Conservation (phyloP, 2,888 invertebrate genomes). For the Nephrotoma appendiculata region DNA sequence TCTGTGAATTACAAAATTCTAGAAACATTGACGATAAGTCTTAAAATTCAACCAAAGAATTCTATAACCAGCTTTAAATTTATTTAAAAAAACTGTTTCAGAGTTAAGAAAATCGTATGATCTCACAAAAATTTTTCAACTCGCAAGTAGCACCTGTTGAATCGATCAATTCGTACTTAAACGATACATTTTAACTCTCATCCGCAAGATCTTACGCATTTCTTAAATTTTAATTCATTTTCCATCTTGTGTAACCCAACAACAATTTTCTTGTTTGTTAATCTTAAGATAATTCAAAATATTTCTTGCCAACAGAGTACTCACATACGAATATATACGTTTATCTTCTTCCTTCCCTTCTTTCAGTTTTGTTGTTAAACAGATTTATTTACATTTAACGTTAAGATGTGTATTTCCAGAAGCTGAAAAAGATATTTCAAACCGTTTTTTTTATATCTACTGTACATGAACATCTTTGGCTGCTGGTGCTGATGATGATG, state of each 20-base stretch:
- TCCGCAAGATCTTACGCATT: neutral
- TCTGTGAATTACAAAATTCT: no score
- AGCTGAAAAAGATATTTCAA: neutral
- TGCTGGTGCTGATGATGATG: neutral
- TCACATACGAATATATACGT: neutral
- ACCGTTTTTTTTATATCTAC: neutral
- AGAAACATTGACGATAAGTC: no score
- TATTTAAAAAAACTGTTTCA: no score
- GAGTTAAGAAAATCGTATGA: no score
- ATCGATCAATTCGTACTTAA: neutral
- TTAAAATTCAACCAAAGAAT: no score
- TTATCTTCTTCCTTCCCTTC: neutral
- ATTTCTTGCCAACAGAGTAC: neutral
- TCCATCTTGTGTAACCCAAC: neutral
- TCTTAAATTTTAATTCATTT: neutral
- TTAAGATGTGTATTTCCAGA: constrained; percentile 4
- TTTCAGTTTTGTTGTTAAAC: neutral
- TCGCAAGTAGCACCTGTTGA: neutral
- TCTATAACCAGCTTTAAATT: no score
- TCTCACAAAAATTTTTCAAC: no score
- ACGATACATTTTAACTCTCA: neutral
- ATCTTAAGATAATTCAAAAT: neutral
- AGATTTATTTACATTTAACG: constrained; percentile 3
- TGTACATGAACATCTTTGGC: neutral
- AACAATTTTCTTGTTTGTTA: neutral